phyloP scores from a whole-genome alignment of 2,797 vertebrate genomes.

The Podargus strigoides region DNA sequence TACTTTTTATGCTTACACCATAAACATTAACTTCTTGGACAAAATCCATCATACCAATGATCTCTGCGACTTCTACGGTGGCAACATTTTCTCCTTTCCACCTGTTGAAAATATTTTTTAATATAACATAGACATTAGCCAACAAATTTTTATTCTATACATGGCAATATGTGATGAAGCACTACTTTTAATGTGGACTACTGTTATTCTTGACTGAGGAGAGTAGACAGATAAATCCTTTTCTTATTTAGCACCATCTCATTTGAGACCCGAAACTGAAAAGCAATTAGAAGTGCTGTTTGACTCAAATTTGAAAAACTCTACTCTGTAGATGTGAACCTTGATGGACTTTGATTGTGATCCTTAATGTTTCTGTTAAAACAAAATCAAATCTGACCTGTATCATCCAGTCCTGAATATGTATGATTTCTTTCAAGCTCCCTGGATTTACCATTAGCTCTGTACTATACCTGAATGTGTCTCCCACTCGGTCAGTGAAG shows the following conservation, averaged over 20 bases:
- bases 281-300: neutral
- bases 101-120: neutral
- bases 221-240: neutral
- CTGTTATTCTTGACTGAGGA: neutral
- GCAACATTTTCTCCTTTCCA: slow-evolving; percentile 62
- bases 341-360: neutral
- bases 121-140: neutral
- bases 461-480: neutral
- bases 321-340: neutral
- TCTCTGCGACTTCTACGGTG: neutral
- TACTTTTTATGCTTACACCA: neutral
- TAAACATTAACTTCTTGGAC: slow-evolving; percentile 35
- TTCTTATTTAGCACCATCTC: neutral
- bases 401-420: neutral
- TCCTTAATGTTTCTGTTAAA: neutral
- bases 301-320: neutral
- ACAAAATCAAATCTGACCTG: neutral
- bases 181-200: neutral
- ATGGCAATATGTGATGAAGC: neutral
- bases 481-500: neutral
- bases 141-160: neutral
- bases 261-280: neutral
- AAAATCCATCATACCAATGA: slow-evolving; percentile 18
- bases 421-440: neutral
- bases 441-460: neutral